Evolutionary conservation across 2,113 vertebrate species (phyloP), one percentile per base, ranked within the genome.

Genomic region (Choloepus hoffmanni): DNA sequence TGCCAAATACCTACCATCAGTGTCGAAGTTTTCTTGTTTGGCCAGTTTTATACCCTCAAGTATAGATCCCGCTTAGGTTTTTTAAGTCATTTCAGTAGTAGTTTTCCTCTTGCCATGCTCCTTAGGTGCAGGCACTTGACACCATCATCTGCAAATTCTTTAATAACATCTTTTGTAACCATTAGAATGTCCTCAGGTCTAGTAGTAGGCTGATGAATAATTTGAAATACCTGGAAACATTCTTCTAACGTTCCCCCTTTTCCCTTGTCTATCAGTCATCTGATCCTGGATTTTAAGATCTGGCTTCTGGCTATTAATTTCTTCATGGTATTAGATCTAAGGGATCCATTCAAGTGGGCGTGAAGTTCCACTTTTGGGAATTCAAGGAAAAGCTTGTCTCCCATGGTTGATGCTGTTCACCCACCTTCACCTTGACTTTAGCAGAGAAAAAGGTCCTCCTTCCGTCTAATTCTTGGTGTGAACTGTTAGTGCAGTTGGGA

Each of bases 261-360:
- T 53, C 99, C 99, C 92, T 99, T 99, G 45, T 98, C 98, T 95
- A 99, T 99, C 58, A 99, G 99, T 99, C 99, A 99, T 99, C 65
- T 98, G 98, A 73, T 98, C 98, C 13, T 98, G 96, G 62, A 99
- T 99, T 85, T 99, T 98, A 84, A 99, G 99, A 76, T 99, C 97
- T 0, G 99, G 99, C 65, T 99, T 99, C 97, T 98, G 55, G 97
- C 95, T 90, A 99, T 99, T 78, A 99, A 98, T 86, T 99, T 99
- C 98, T 99, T 99, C 98, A 99, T 99, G 30, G 99, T 99, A 26
- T 98, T 97, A 82, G 97, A 98, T 97, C 99, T 99, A 97, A 99
- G 99, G 9, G 99, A 99, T 81, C 99, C 99, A 16, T 99, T 99
- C 79, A 99, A 98, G 95, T 99, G 99, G 45, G 99, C 99, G 67